Evolutionary conservation across 2,113 vertebrate genomes (phyloP), one percentile per base, ranked within the genome.

Genomic region (Pungitius pungitius): DNA sequence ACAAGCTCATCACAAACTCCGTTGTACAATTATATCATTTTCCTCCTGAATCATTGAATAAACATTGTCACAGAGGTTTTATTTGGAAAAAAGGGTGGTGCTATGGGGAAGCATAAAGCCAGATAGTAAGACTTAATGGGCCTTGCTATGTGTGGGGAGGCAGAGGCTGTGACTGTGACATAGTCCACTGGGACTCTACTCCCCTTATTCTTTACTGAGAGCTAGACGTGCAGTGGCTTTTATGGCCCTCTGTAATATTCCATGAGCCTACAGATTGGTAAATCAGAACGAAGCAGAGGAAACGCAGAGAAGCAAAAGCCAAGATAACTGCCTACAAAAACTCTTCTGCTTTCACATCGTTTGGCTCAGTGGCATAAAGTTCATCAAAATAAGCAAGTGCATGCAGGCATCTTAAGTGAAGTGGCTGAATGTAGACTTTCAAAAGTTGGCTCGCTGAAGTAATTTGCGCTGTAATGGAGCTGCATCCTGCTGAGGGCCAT

Each of bases 161-260:
- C 71, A 55, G 51, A 75, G 70, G 65, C 79, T 67, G 63, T 68
- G 81, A 83, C 79, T 80, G 82, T 86, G 86, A 86, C 78, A 75
- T 33, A 83, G 73, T 90, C 84, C 77, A 81, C 78, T 73, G 83
- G 83, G 87, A 85, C 76, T 42, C 77, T 75, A 65, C 71, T 80
- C 70, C 72, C 76, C 69, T 74, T 58, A 63, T 62, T 81, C 83
- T 58, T 35, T 55, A 63, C 74, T 52, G 64, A 66, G 69, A 43
- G n/a, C 47, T 76, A 64, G 73, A 67, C 64, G 71, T 85, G 82
- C 64, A 66, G 73, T 42, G 56, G 64, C 22, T 87, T 93, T 93
- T 89, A 90, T 80, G 66, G 71, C 61, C 57, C 11, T 68, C 82
- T 84, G 77, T 91, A 91, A 92, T 92, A 90, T 86, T 93, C 91